Percentiles rank a stretch among this genome's conserved stretches.
Conservation (phyloP, 2,113 vertebrate genomes). For the Bucco capensis region DNA sequence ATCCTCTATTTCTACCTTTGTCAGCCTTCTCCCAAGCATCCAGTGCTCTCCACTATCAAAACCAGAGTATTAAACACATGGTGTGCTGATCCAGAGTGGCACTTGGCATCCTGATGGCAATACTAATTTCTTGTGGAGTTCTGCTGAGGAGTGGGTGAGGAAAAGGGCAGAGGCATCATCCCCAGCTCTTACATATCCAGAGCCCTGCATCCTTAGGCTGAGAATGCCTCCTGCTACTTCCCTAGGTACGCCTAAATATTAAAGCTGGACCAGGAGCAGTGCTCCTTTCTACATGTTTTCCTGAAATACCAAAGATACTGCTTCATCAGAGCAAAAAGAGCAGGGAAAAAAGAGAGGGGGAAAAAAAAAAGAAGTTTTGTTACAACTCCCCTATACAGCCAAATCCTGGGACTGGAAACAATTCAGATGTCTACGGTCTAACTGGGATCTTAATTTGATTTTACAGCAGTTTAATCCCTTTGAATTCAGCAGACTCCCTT, state of each 20-base stretch:
- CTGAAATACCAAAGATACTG: neutral
- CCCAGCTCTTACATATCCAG: neutral
- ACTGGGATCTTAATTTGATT: constrained; percentile 59
- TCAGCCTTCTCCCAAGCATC: neutral
- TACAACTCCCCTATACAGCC: neutral
- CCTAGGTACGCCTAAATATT: neutral
- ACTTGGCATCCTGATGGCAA: neutral
- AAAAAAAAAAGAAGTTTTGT: neutral
- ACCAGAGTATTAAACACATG: neutral
- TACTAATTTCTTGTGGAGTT: rapidly evolving
- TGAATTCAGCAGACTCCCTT: constrained; percentile 47
- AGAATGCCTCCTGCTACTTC: neutral
- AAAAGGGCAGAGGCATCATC: neutral
- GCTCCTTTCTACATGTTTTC: neutral
- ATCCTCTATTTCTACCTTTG: neutral
- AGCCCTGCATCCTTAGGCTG: neutral
- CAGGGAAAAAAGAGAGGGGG: neutral
- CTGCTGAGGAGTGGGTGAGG: neutral
- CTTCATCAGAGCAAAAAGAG: neutral
- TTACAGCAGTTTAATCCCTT: constrained; percentile 61
- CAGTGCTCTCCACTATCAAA: neutral
- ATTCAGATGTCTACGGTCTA: constrained; percentile 50
- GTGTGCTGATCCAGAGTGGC: neutral
- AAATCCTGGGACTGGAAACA: constrained; percentile 53
- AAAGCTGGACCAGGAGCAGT: neutral